phyloP scores from a whole-genome alignment of 2,113 vertebrate species.

The Archocentrus centrarchus region DNA sequence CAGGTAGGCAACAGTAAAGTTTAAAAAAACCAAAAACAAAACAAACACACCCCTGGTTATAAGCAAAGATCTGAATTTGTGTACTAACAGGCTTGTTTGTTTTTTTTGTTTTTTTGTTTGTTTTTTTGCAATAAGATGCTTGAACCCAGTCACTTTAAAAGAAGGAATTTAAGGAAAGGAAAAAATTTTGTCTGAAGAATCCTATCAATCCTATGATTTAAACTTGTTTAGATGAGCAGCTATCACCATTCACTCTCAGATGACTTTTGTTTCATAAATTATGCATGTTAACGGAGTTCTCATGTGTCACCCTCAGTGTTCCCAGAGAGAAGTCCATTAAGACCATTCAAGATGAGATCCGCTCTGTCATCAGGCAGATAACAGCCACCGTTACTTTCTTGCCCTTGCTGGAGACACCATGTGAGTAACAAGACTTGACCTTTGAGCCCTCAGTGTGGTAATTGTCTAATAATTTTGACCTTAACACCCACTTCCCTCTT shows the following conservation, averaged over 20 bases:
- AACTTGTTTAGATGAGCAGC: not conserved
- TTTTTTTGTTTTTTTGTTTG: too few relatives aligned
- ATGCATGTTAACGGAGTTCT: not conserved
- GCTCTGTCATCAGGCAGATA: slow-evolving; percentile 94
- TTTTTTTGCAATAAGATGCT: not conserved
- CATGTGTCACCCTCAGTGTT: slow-evolving; percentile 71
- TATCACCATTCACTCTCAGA: not conserved
- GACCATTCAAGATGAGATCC: slow-evolving; percentile 96
- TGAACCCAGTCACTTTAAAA: too few relatives aligned
- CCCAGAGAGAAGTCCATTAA: slow-evolving; percentile 94
- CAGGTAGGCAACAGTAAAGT: too few relatives aligned
- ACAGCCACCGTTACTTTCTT: slow-evolving; percentile 96
- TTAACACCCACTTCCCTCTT: not conserved
- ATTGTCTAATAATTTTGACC: not conserved
- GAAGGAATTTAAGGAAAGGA: too few relatives aligned
- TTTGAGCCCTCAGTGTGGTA: not conserved
- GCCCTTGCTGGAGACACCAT: slow-evolving; percentile 91
- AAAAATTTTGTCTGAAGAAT: not conserved
- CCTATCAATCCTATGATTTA: not conserved
- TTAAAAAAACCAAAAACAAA: too few relatives aligned
- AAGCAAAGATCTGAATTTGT: not conserved
- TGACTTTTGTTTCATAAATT: not conserved
- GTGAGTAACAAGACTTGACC: slow-evolving; percentile 81
- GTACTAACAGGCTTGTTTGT: not conserved
- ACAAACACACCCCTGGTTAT: not conserved